Conservation (phyloP, 2,113 vertebrate genomes). For the Tympanuchus pallidicinctus region DNA sequence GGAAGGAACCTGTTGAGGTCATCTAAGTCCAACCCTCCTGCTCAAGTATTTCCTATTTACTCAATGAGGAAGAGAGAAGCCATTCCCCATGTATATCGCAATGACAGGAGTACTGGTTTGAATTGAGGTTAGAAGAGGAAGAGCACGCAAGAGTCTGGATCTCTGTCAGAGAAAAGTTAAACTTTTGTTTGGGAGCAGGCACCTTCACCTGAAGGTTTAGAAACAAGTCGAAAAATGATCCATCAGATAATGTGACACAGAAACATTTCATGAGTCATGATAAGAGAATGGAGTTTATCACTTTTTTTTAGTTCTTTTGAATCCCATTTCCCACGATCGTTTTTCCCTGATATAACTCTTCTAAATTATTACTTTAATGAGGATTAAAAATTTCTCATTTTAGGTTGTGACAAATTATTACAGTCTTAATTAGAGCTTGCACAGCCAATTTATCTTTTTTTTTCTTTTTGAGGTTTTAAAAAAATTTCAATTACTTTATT, state of each 20-base stretch:
- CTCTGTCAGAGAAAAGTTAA: not conserved
- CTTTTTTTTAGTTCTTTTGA: not conserved
- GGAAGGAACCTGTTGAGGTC: not conserved
- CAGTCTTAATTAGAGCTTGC: conserved; percentile 33
- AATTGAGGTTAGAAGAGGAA: accelerated
- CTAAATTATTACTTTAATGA: conserved; percentile 9
- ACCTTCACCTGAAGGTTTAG: not conserved
- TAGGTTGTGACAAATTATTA: conserved; percentile 8
- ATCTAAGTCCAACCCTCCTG: not conserved
- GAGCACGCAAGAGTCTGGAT: not conserved
- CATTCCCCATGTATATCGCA: accelerated
- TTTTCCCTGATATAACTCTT: not conserved
- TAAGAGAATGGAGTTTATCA: not conserved
- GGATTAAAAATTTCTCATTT: conserved; percentile 1
- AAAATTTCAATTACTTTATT: conserved; percentile 27
- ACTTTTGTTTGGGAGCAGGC: not conserved
- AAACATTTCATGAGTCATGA: not conserved
- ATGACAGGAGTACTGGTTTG: not conserved
- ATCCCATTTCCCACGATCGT: not conserved
- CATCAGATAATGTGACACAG: not conserved
- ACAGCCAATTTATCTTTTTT: not conserved
- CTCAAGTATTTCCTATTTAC: not conserved
- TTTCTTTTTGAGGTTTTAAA: not conserved
- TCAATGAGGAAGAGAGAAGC: not conserved
- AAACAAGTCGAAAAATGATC: not conserved